phyloP scores from a whole-genome alignment of 2,888 invertebrate species.

The Conops quadrifasciatus region DNA sequence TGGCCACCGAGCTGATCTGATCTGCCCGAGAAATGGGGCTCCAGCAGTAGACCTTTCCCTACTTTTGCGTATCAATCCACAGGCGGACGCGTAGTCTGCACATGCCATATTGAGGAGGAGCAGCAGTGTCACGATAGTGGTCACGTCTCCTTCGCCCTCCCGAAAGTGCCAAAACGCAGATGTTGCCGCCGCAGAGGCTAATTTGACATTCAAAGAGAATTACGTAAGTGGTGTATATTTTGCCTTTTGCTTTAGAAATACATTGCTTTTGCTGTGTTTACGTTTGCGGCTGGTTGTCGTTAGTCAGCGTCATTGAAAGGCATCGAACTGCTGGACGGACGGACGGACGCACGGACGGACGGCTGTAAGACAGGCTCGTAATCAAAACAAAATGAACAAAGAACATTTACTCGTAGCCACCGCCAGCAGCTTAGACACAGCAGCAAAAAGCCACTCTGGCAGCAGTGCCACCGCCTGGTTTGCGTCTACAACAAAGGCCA shows the following conservation, averaged over 20 bases:
- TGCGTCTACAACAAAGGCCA: not conserved
- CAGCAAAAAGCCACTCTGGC: not conserved
- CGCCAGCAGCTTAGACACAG: not conserved
- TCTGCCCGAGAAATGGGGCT: not conserved
- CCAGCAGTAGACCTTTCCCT: not conserved
- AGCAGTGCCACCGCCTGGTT: not conserved
- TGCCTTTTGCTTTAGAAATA: slow-evolving; percentile 12
- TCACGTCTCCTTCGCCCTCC: not conserved
- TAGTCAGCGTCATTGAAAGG: slow-evolving; percentile 1
- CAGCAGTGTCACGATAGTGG: slow-evolving; percentile 23
- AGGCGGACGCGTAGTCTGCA: not conserved
- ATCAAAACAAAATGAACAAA: slow-evolving; percentile 34
- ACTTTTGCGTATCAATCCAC: not conserved
- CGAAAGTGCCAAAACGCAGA: slow-evolving; percentile 10
- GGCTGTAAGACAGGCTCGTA: slow-evolving; percentile 7
- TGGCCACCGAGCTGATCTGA: not conserved
- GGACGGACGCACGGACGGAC: not conserved
- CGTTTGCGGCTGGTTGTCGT: not conserved
- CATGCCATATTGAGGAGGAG: slow-evolving; percentile 19
- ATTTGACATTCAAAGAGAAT: slow-evolving; percentile 11
- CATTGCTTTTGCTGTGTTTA: slow-evolving; percentile 13
- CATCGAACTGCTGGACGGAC: slow-evolving; percentile 2
- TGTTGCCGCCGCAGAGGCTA: slow-evolving; percentile 20
- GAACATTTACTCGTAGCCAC: slow-evolving; percentile 17
- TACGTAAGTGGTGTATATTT: slow-evolving; percentile 29